Base-by-base conservation (phyloP, 2,797 vertebrate species). In the Fistularia commersonii region DNA sequence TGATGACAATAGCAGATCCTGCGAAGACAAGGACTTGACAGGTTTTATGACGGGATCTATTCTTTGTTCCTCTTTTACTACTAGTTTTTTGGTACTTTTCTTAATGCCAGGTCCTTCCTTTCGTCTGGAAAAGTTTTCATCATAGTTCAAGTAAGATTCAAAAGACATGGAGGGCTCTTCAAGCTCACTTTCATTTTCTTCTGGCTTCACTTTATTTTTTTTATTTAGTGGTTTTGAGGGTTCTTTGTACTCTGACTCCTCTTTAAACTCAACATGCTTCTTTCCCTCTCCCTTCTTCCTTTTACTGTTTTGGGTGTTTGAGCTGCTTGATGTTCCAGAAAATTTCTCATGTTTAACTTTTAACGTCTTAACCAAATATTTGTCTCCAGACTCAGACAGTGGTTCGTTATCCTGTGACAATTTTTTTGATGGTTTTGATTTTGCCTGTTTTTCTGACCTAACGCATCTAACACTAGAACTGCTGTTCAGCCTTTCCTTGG, bases 111-210 rank as follows among this genome's bases (percentile, higher is more conserved):
- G 43, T 39, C 34, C 64, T 43, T 80, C 81, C 56, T 80, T 90
- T 59, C 50, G 85, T 52, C 87, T 89, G 0, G 45, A 37, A 41
- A 61, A 14, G n/a, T 82, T 78, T 13, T 83, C 50, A 6, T 94
- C 91, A 54, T 95, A 97, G 82, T 83, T 93, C 60, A 94, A 80
- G 38, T 58, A 95, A 0, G 92, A 92, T 61, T 96, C 95, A 80
- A 97, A 96, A 48, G 94, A 93, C 91, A 90, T 88, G 33, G 79
- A 66, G 2, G 90, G 85, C 6, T 61, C 51, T 1, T 89, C 85
- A 11, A 69, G 14, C 6, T 54, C 46, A 8, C 14, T 41, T 5
- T 33, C 37, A 2, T 48, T 5, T 0, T 52, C 44, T 37, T 50
- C 38, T 7, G 50, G 63, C 6, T 70, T 66, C 1, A 1, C 44